A percentile compares a stretch with the other conserved stretches of the same genome.
These are phyloP conservation scores for Matsumurasca onukii DNA, from an alignment of 1,140 invertebrate species.

Conservation along the genomic window DNA sequence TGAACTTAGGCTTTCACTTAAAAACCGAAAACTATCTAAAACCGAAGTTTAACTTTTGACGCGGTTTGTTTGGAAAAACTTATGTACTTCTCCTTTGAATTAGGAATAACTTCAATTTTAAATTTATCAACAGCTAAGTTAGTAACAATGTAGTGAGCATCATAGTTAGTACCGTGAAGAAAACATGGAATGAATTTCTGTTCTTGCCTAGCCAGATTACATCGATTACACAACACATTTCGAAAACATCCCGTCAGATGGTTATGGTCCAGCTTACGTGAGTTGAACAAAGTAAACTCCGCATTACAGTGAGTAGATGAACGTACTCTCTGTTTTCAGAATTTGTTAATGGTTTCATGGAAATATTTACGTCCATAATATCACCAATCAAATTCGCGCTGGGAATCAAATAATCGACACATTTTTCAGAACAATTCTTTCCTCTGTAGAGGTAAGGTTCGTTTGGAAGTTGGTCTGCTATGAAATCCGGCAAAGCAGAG, in stretches of 20 bases:
- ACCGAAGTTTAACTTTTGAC: constrained; percentile 33
- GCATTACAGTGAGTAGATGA: neutral
- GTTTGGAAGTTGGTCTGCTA: neutral
- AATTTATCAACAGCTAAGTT: too few relatives aligned
- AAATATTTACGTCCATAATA: neutral
- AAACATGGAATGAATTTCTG: too few relatives aligned
- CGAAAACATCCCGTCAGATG: too few relatives aligned
- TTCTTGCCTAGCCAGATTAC: too few relatives aligned
- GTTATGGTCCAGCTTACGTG: too few relatives aligned
- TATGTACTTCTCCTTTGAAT: constrained; percentile 23
- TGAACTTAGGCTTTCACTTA: constrained; percentile 34
- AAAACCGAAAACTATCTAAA: constrained; percentile 38
- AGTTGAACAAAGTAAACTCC: too few relatives aligned
- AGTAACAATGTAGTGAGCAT: neutral
- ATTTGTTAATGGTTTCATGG: neutral
- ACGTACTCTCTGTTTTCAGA: neutral
- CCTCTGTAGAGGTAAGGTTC: constrained; percentile 11
- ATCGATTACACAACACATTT: too few relatives aligned
- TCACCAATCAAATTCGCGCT: neutral
- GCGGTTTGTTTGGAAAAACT: constrained; percentile 6
- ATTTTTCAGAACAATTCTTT: neutral
- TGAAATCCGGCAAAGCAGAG: neutral
- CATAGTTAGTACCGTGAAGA: constrained; percentile 18
- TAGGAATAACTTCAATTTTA: too few relatives aligned
- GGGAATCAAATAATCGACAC: neutral